phyloP scores from a whole-genome alignment of 2,797 vertebrate species.

The Lepidocolaptes lacrymiger region DNA sequence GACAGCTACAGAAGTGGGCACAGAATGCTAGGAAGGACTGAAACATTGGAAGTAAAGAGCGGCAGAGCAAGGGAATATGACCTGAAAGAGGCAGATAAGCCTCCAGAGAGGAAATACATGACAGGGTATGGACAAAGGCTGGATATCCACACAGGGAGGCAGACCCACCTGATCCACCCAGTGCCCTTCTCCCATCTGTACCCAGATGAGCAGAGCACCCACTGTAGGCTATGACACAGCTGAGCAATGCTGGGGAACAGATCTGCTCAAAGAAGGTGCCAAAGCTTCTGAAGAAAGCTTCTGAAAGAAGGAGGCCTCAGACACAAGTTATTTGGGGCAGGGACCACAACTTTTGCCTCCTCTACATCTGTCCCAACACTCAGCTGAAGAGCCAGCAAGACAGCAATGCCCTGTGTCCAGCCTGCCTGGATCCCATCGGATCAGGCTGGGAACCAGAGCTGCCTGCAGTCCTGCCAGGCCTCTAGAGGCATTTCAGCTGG shows the following conservation, averaged over 20 bases:
- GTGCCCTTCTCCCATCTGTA: not conserved
- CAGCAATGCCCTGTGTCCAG: not conserved
- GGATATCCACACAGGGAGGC: not conserved
- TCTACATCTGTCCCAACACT: rapidly evolving
- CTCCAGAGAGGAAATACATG: not conserved
- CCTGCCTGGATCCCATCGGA: rapidly evolving
- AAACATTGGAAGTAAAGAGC: not conserved
- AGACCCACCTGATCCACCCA: not conserved
- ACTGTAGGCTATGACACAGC: not conserved
- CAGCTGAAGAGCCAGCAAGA: not conserved
- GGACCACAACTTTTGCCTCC: not conserved
- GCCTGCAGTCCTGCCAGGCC: not conserved
- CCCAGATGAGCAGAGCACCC: not conserved
- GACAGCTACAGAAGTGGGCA: rapidly evolving
- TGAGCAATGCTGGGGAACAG: not conserved
- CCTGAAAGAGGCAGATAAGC: not conserved
- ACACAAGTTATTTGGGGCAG: not conserved
- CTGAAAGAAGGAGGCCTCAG: not conserved
- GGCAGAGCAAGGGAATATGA: not conserved
- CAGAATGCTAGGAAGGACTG: not conserved
- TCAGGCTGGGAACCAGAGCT: not conserved
- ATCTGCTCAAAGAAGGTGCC: not conserved
- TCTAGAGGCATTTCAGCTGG: not conserved
- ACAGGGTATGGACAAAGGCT: not conserved
- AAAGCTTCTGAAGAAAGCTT: not conserved